A percentile compares a stretch with the other conserved stretches of the same genome.
phyloP scores from a whole-genome alignment of 2,113 vertebrate species.

The Dunckerocampus dactyliophorus region DNA sequence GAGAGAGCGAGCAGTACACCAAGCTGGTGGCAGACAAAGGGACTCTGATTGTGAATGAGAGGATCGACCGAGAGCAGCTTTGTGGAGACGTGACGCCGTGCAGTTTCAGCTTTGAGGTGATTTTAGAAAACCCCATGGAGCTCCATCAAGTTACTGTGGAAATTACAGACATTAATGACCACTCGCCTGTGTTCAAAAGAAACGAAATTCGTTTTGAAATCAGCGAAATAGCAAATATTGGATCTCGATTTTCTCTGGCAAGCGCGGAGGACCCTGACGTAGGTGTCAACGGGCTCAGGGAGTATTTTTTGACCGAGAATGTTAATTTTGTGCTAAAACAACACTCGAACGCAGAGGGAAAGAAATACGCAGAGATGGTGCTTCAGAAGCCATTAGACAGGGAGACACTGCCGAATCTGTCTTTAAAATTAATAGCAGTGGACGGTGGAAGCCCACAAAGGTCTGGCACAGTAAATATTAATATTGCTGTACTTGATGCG shows the following conservation, averaged over 20 bases:
- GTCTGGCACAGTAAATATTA: constrained; percentile 65
- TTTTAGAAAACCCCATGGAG: constrained; percentile 66
- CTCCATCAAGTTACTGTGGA: constrained; percentile 45
- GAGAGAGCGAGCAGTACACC: constrained; percentile 33
- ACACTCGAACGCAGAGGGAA: constrained; percentile 59
- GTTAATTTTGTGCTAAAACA: constrained; percentile 63
- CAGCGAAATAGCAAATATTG: constrained; percentile 34
- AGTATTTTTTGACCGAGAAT: constrained; percentile 62
- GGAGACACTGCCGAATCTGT: constrained; percentile 50
- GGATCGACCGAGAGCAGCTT: constrained; percentile 62
- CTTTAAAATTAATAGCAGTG: constrained; percentile 63
- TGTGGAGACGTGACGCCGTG: constrained; percentile 53
- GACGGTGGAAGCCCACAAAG: constrained; percentile 70
- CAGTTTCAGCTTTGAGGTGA: constrained; percentile 59
- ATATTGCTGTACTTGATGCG: constrained; percentile 56
- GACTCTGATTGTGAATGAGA: constrained; percentile 49
- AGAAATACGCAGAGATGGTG: constrained; percentile 67
- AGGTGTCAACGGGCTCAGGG: constrained; percentile 58
- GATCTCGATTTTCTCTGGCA: constrained; percentile 20
- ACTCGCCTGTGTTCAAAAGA: constrained; percentile 35
- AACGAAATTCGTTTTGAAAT: constrained; percentile 42
- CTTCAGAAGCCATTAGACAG: constrained; percentile 66
- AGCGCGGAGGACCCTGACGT: constrained; percentile 69
- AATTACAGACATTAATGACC: constrained; percentile 57
- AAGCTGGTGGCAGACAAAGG: constrained; percentile 59